These are phyloP conservation scores for Hyles euphorbiae DNA, from an alignment of 1,140 invertebrate species.

Conservation along the genomic window DNA sequence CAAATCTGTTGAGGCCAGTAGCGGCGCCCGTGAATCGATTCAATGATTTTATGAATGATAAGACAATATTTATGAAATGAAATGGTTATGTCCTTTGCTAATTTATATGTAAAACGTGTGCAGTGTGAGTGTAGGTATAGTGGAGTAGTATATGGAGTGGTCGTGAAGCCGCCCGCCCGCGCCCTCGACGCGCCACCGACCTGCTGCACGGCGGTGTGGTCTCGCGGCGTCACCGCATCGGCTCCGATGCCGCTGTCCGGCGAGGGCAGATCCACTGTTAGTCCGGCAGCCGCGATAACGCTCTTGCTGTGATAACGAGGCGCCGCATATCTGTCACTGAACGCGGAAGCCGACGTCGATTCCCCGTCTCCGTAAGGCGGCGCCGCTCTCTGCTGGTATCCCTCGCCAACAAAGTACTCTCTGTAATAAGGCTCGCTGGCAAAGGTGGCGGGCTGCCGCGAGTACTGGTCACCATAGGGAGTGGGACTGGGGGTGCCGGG, in stretches of 20 bases:
- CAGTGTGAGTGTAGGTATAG: slow-evolving; percentile 20
- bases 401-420: slow-evolving; percentile 68
- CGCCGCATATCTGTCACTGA: slow-evolving; percentile 65
- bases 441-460: slow-evolving; percentile 57
- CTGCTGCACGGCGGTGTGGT: slow-evolving; percentile 92
- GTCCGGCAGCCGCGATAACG: slow-evolving; percentile 80
- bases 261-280: slow-evolving; percentile 93
- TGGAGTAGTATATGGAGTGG: slow-evolving; percentile 28
- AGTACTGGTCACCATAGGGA: slow-evolving; percentile 67
- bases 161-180: slow-evolving; percentile 49
- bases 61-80: slow-evolving; percentile 17
- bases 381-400: slow-evolving; percentile 66
- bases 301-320: slow-evolving; percentile 72
- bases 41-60: neutral
- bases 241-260: slow-evolving; percentile 94
- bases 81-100: slow-evolving; percentile 12
- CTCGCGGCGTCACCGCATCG: slow-evolving; percentile 91
- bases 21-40: no score
- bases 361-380: slow-evolving; percentile 64
- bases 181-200: slow-evolving; percentile 76
- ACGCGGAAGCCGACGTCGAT: slow-evolving; percentile 52
- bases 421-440: slow-evolving; percentile 68
- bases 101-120: slow-evolving; percentile 1
- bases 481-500: slow-evolving; percentile 71
- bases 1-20: no score